Evolutionary conservation across 2,113 vertebrate species (phyloP), one percentile per base, ranked within the genome.

Genomic region (Onychostruthus taczanowskii): DNA sequence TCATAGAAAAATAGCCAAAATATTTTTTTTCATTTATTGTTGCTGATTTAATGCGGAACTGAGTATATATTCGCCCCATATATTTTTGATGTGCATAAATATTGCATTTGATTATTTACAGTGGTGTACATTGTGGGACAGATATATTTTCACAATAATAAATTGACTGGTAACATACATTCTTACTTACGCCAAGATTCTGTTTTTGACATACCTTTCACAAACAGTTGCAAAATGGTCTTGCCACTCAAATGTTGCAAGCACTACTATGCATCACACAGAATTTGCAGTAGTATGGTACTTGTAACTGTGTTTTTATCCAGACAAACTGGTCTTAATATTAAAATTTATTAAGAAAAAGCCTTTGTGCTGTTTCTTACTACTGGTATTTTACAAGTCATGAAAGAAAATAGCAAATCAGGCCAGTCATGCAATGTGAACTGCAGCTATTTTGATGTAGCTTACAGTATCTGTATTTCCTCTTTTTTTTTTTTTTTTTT

Each of bases 341-440:
- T 97, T 97, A 97, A 97, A 96, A 81, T 95, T 97, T 94, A 86
- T 93, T 97, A 97, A 95, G 93, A 96, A 97, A 97, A 96, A 94
- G 78, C 89, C 85, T 90, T 88, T 94, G 49, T 95, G 95, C 88
- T 89, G 58, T 82, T 95, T 86, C 84, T 96, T 91, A 44, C 89
- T 96, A 53, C 84, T 76, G 24, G 73, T 94, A n/a, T 90, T 92
- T 94, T 82, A 66, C 59, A 56, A 75, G 81, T 89, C 41, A 37
- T 35, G 26, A 88, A 89, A 87, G 52, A 95, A 88, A 74, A 41
- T 70, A 43, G 33, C 59, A 11, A 50, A 46, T 86, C 15, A 41
- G 56, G 56, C 78, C 74, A 84, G 73, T 66, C 24, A 62, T 61
- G 72, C 81, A 53, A 49, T 26, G 35, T 68, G 84, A 91, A 76